A percentile compares a stretch with the other conserved stretches of the same genome.
phyloP scores from a whole-genome alignment of 1,140 invertebrate genomes.

The Lanistes nyassanus region DNA sequence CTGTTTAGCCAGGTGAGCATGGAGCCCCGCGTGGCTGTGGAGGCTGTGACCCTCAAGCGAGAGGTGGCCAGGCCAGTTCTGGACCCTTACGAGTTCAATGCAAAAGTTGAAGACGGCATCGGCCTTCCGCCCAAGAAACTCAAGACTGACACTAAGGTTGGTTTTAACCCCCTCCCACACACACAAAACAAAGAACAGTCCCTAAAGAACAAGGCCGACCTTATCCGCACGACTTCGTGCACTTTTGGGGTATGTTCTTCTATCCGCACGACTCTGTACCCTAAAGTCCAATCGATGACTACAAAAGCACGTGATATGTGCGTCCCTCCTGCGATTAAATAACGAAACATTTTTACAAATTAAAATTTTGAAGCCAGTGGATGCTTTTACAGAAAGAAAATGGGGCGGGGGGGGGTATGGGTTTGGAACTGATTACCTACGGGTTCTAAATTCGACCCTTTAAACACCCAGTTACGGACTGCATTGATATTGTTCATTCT shows the following conservation, averaged over 20 bases:
- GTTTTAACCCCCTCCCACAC: background rate
- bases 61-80: constrained; percentile 36
- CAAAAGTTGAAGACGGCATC: constrained; percentile 62
- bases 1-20: constrained; percentile 38
- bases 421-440: no score
- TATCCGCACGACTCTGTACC: no score
- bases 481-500: no score
- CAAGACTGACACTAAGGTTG: constrained; percentile 49
- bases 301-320: no score
- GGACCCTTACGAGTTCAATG: constrained; percentile 63
- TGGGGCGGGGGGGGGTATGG: background rate
- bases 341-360: no score
- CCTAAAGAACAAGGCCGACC: background rate
- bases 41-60: constrained; percentile 34
- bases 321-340: no score
- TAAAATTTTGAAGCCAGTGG: no score
- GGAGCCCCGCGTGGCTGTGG: constrained; percentile 53
- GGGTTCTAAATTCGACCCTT: no score
- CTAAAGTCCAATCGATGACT: no score
- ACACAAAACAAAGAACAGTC: background rate
- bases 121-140: constrained; percentile 61
- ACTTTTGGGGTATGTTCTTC: no score
- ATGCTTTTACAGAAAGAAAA: background rate
- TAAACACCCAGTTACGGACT: no score
- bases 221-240: background rate